Evolutionary conservation across 2,888 invertebrate genomes (phyloP).

Genomic region (Agriopis leucophaearia): DNA sequence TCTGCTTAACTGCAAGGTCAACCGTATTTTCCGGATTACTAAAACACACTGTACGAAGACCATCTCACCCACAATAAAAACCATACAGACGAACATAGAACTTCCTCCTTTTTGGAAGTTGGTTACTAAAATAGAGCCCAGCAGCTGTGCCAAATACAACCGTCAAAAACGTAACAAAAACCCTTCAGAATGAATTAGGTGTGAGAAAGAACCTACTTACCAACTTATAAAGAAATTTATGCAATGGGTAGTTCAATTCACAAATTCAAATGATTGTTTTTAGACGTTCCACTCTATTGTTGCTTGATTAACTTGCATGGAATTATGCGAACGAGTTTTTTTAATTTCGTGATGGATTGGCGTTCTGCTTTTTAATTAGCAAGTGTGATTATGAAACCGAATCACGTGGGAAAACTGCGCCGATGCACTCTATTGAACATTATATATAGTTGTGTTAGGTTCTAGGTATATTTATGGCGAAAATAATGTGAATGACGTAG

Average conservation of each 20-base stretch:
- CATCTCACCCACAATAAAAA: too few species aligned
- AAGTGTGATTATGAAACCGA: conserved; percentile 25
- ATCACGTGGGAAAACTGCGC: conserved; percentile 16
- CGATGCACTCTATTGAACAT: conserved; percentile 12
- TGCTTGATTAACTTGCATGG: conserved; percentile 30
- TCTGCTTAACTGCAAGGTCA: too few species aligned
- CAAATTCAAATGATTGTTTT: conserved; percentile 31
- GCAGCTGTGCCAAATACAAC: not conserved
- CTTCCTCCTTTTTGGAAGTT: too few species aligned
- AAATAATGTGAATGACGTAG: too few species aligned
- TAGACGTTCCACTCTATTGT: conserved; percentile 30
- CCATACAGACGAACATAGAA: too few species aligned
- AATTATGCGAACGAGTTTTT: conserved; percentile 19
- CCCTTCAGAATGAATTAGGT: conserved; percentile 15
- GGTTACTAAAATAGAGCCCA: too few species aligned
- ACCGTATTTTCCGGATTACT: too few species aligned
- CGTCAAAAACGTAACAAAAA: not conserved
- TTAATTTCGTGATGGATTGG: conserved; percentile 19
- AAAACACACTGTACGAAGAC: too few species aligned
- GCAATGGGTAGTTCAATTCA: conserved; percentile 9
- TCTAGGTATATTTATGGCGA: not conserved
- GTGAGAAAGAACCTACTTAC: conserved; percentile 22
- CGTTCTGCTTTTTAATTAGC: conserved; percentile 28
- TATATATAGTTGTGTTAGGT: not conserved
- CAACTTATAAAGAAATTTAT: too few species aligned